Percentiles rank a stretch among this genome's conserved stretches.
phyloP scores from a whole-genome alignment of 2,888 invertebrate genomes.

The Anaspis maculata region DNA sequence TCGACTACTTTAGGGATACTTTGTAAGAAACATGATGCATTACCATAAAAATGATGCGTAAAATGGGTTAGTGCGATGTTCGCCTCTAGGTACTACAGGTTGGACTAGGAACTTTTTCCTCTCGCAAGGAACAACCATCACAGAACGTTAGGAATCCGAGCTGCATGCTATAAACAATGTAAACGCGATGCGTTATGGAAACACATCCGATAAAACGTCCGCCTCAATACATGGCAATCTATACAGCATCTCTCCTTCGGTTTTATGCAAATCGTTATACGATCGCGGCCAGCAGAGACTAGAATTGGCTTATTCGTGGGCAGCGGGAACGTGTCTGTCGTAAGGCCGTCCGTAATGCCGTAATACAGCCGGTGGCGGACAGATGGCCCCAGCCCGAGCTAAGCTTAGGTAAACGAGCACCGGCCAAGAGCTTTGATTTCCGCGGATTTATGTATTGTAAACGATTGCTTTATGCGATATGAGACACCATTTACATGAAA shows the following conservation, averaged over 20 bases:
- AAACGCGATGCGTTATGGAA: no score
- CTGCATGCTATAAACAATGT: no score
- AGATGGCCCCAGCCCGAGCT: constrained; percentile 31
- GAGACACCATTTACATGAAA: constrained; percentile 47
- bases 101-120: no score
- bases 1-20: no score
- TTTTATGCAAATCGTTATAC: constrained; percentile 17
- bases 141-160: no score
- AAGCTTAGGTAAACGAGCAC: constrained; percentile 39
- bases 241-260: constrained; percentile 8
- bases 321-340: constrained; percentile 22
- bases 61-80: no score
- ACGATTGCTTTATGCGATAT: constrained; percentile 47
- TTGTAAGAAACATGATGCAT: no score
- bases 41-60: no score
- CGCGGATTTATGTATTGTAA: constrained; percentile 47
- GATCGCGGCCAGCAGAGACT: constrained; percentile 11
- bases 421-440: constrained; percentile 41
- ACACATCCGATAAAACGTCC: constrained; percentile 11
- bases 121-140: no score
- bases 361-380: constrained; percentile 21
- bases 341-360: constrained; percentile 18
- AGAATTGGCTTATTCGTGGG: constrained; percentile 23
- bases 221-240: constrained; percentile 10
- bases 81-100: no score